These are phyloP conservation scores for Phataginus tetradactyla DNA, from an alignment of 2,797 vertebrate species.

Conservation along the genomic window DNA sequence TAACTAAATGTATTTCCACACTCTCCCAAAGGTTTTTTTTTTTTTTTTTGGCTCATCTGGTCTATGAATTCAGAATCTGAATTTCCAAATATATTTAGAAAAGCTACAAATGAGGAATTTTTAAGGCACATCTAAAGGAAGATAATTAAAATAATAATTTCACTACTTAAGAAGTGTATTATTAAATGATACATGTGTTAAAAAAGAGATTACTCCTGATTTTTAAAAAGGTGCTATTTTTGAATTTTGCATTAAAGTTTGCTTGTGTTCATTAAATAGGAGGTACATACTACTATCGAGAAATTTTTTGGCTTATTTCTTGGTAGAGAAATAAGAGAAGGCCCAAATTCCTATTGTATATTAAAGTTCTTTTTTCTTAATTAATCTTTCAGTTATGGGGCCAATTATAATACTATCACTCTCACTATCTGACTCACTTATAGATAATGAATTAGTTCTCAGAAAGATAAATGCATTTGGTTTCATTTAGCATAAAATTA, in stretches of 20 bases:
- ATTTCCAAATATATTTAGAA: background rate
- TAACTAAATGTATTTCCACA: background rate
- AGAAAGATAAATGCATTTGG: background rate
- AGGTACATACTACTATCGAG: background rate
- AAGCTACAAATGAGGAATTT: background rate
- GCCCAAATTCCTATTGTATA: background rate
- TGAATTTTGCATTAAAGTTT: background rate
- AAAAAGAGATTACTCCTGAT: background rate
- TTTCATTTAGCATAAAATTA: background rate
- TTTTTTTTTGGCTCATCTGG: background rate
- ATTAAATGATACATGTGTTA: background rate
- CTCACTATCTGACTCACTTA: background rate
- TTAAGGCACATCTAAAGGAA: background rate
- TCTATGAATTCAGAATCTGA: background rate
- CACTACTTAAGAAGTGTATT: background rate
- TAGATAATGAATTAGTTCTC: background rate
- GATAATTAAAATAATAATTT: background rate
- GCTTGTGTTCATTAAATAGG: background rate
- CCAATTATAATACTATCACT: background rate
- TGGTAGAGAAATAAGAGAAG: background rate
- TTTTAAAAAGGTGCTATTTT: background rate
- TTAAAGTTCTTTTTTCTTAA: background rate
- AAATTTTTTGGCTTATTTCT: background rate
- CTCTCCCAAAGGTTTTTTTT: background rate
- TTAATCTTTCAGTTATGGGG: background rate